Conservation (phyloP, 2,797 vertebrate species). For the Pyrocephalus nanus region DNA sequence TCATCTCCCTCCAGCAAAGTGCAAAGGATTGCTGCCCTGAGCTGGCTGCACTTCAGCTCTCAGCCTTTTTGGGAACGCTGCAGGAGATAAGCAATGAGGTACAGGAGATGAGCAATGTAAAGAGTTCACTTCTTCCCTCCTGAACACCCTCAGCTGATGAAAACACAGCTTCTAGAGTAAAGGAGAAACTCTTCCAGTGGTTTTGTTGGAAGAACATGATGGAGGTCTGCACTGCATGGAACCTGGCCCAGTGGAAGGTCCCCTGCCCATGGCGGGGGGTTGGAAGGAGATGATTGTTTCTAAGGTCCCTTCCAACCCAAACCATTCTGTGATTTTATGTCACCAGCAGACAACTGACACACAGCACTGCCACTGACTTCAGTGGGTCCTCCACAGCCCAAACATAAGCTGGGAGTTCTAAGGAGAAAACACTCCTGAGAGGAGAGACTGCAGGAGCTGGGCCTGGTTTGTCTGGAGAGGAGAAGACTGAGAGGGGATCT, state of each 20-base stretch:
- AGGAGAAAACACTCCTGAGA: background rate
- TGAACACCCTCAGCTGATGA: background rate
- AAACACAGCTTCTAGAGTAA: background rate
- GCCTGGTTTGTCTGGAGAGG: background rate
- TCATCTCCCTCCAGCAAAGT: background rate
- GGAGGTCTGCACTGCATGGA: background rate
- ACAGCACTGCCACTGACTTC: background rate
- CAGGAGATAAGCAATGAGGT: background rate
- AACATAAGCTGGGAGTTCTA: background rate
- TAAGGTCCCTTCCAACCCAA: background rate
- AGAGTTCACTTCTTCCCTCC: background rate
- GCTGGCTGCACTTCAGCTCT: background rate
- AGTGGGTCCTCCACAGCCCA: background rate
- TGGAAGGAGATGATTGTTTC: background rate
- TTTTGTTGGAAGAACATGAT: fast-evolving
- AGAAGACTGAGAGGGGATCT: background rate
- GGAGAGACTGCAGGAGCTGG: background rate
- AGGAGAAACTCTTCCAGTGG: background rate
- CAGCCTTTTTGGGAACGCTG: background rate
- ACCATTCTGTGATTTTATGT: background rate
- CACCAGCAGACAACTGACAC: background rate
- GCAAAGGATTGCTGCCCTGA: background rate
- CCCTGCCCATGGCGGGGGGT: fast-evolving
- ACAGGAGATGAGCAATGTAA: background rate
- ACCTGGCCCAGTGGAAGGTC: background rate